Evolutionary conservation across 2,888 invertebrate genomes (phyloP).

Genomic region (Lasius platythorax): DNA sequence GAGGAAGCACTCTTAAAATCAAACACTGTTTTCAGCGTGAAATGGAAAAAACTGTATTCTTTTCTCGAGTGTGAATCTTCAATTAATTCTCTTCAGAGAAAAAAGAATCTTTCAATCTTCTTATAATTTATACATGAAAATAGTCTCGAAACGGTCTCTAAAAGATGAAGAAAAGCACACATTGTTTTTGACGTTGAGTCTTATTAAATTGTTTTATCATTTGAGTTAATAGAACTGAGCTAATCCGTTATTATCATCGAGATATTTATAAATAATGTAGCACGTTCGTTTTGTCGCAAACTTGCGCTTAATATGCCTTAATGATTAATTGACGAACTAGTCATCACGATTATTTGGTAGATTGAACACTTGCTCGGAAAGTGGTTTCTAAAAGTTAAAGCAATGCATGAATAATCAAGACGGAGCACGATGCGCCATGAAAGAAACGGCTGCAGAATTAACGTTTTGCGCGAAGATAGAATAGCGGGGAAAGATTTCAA

Average conservation of each 20-base stretch:
- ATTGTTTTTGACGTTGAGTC: background rate
- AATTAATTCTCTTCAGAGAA: background rate
- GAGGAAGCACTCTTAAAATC: background rate
- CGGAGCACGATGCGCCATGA: background rate
- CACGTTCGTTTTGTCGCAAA: background rate
- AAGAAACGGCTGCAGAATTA: slow-evolving; percentile 7
- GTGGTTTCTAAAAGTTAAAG: slow-evolving; percentile 32
- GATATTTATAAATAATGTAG: background rate
- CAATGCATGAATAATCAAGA: slow-evolving; percentile 44
- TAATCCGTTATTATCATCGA: background rate
- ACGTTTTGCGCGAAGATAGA: slow-evolving; percentile 1
- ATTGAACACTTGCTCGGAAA: background rate
- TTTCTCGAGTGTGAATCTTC: background rate
- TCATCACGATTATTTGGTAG: slow-evolving; percentile 35
- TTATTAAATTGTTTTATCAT: background rate
- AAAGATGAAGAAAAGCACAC: background rate
- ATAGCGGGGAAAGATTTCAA: background rate
- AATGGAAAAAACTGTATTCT: background rate
- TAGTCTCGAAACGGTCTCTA: background rate
- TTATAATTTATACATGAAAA: background rate
- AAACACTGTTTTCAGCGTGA: background rate
- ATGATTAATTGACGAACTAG: slow-evolving; percentile 7
- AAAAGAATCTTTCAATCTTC: background rate
- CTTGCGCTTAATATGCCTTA: background rate
- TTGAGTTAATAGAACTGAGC: background rate